These are phyloP conservation scores for Acestrorhynchus altus DNA, from an alignment of 2,797 vertebrate species.

Conservation along the genomic window DNA sequence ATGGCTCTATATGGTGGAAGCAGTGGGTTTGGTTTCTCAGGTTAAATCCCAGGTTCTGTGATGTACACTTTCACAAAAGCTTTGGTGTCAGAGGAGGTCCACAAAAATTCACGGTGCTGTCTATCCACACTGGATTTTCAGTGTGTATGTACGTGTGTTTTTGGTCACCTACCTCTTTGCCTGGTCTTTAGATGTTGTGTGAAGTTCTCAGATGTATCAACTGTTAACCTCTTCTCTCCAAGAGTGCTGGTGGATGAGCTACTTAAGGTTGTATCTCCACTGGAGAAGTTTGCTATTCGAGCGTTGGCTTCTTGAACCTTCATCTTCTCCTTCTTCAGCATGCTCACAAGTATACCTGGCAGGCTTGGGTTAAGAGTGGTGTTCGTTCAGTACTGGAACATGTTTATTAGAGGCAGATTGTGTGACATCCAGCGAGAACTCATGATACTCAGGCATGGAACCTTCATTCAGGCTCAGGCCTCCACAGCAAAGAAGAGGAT, in stretches of 20 bases:
- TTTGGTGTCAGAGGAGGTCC: background rate
- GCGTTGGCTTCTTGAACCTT: constrained; percentile 73
- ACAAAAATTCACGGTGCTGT: too few relatives aligned
- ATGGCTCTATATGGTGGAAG: background rate
- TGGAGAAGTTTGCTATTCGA: constrained; percentile 59
- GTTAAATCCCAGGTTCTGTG: background rate
- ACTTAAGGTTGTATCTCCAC: constrained; percentile 47
- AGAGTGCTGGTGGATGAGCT: constrained; percentile 47
- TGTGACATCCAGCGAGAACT: background rate
- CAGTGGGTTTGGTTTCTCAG: background rate
- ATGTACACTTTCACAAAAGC: too few relatives aligned
- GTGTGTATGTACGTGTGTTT: background rate
- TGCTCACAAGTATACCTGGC: constrained; percentile 87
- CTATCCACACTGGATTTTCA: too few relatives aligned
- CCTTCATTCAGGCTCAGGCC: background rate
- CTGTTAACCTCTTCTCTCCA: constrained; percentile 47
- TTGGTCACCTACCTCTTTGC: constrained; percentile 76
- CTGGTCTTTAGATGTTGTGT: constrained; percentile 54
- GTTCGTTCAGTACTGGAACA: constrained; percentile 17
- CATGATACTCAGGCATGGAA: background rate
- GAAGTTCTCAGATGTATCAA: constrained; percentile 52
- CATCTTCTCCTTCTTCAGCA: constrained; percentile 91
- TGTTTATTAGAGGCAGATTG: background rate
- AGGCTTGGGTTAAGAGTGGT: constrained; percentile 73
- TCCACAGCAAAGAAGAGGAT: constrained; percentile 6